Percentiles rank a stretch among this genome's conserved stretches.
These are phyloP conservation scores for Quiscalus mexicanus DNA, from an alignment of 2,113 vertebrate species.

Conservation along the genomic window DNA sequence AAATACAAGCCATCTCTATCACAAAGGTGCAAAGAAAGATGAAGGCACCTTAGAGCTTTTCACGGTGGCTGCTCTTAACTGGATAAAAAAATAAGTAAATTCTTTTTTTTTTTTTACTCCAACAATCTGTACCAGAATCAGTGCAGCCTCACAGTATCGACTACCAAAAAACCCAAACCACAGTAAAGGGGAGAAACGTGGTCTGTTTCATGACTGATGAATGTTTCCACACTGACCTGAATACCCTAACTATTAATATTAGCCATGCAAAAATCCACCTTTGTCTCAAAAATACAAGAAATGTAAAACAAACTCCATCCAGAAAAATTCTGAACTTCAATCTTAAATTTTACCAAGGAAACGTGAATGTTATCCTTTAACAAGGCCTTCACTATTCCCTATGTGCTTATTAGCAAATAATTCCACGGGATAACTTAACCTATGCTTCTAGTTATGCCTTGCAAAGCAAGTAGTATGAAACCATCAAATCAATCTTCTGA, in stretches of 20 bases:
- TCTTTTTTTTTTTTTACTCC: neutral
- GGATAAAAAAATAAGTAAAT: neutral
- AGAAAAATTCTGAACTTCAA: neutral
- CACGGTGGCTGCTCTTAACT: neutral
- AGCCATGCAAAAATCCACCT: neutral
- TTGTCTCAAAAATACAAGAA: neutral
- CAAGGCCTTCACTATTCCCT: neutral
- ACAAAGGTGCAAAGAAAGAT: neutral
- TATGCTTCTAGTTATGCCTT: neutral
- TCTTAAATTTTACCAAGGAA: neutral
- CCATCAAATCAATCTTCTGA: neutral
- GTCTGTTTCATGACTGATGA: neutral
- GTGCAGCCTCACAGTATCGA: neutral
- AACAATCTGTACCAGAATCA: neutral
- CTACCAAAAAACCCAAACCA: neutral
- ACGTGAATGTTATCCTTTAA: neutral
- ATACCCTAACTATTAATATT: neutral
- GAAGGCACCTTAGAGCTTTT: neutral
- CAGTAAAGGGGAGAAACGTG: fast-evolving
- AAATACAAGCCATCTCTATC: neutral
- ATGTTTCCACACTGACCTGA: neutral
- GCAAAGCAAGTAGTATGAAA: neutral
- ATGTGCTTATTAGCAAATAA: neutral
- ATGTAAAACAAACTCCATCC: neutral
- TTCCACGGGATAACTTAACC: neutral